A percentile compares a stretch with the other conserved stretches of the same genome.
Conservation (phyloP, 2,888 invertebrate genomes). For the Epirrhoe tristata region DNA sequence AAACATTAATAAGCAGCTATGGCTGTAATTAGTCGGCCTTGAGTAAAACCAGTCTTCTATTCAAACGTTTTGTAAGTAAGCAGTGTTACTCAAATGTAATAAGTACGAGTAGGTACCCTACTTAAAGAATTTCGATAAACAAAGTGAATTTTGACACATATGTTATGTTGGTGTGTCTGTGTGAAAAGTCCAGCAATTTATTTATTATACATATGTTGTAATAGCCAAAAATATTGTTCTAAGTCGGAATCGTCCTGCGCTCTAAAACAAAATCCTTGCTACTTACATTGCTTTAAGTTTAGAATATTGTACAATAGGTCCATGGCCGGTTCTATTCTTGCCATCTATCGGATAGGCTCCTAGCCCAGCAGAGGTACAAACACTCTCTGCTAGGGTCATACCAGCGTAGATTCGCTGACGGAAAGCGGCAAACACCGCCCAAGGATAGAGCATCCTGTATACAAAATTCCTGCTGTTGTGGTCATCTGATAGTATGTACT, state of each 20-base stretch:
- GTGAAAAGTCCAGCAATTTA: too few relatives aligned
- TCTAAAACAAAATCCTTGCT: neutral
- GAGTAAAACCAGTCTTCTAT: conserved; percentile 8
- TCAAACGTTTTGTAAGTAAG: conserved; percentile 11
- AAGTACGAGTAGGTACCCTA: neutral
- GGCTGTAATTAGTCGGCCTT: conserved; percentile 19
- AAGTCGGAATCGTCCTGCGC: too few relatives aligned
- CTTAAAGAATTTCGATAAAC: neutral
- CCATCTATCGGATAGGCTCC: conserved; percentile 94
- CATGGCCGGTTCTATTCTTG: conserved; percentile 91
- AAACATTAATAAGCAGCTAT: neutral
- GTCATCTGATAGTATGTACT: conserved; percentile 93
- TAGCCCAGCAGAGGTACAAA: conserved; percentile 95
- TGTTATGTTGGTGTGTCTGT: too few relatives aligned
- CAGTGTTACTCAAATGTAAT: neutral
- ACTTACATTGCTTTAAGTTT: conserved; percentile 86
- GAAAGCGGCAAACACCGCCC: conserved; percentile 94
- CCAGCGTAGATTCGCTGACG: conserved; percentile 96
- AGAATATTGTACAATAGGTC: conserved; percentile 91
- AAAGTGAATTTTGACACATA: too few relatives aligned
- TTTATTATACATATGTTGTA: too few relatives aligned
- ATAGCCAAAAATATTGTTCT: too few relatives aligned
- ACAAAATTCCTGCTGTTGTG: conserved; percentile 90
- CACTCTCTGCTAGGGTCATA: conserved; percentile 95
- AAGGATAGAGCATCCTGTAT: conserved; percentile 93